Evolutionary conservation across 2,888 invertebrate genomes (phyloP).

Genomic region (Erebia aethiops): DNA sequence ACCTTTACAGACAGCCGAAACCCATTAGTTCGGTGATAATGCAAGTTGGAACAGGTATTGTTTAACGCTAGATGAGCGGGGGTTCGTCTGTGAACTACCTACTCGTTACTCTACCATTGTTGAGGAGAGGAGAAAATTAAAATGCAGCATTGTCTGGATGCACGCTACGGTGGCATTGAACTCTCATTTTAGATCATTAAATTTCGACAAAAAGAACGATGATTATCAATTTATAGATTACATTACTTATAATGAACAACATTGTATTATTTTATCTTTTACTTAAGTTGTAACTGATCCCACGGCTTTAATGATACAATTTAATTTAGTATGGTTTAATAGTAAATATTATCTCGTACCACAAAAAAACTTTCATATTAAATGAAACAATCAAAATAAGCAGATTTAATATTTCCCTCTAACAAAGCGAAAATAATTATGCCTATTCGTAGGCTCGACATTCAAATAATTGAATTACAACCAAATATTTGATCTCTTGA

Average conservation of each 20-base stretch:
- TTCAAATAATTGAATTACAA: too few species aligned
- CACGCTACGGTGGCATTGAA: constrained; percentile 41
- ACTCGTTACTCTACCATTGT: constrained; percentile 73
- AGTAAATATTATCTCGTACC: too few species aligned
- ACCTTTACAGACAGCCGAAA: constrained; percentile 25
- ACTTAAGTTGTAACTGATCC: neutral
- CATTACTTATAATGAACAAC: neutral
- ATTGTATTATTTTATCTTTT: neutral
- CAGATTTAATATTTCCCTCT: too few species aligned
- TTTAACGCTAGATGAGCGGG: constrained; percentile 73
- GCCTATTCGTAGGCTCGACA: too few species aligned
- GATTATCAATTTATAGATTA: constrained; percentile 7
- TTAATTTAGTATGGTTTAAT: too few species aligned
- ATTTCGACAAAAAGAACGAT: constrained; percentile 14
- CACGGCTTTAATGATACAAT: too few species aligned
- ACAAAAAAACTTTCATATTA: too few species aligned
- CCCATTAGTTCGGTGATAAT: constrained; percentile 63
- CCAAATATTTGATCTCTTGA: too few species aligned
- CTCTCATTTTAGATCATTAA: constrained; percentile 30
- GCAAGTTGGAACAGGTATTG: constrained; percentile 80
- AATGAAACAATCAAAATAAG: too few species aligned
- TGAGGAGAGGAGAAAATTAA: constrained; percentile 73
- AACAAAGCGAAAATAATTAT: too few species aligned
- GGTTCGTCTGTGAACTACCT: constrained; percentile 77
- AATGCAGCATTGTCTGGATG: constrained; percentile 76